Conservation (phyloP, 2,888 invertebrate genomes). For the Drosophila paramelanica region DNA sequence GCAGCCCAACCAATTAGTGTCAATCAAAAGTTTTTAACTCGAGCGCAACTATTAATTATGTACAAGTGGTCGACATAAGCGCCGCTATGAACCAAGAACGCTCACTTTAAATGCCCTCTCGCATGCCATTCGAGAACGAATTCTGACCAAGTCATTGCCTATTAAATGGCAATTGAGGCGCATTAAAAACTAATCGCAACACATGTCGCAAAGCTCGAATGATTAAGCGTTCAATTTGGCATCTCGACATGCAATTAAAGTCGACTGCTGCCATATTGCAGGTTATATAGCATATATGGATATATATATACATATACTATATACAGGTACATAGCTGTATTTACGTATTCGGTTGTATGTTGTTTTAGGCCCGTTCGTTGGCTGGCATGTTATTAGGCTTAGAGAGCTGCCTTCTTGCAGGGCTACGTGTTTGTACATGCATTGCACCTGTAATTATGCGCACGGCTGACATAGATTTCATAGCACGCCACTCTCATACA, state of each 20-base stretch:
- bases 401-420: slow-evolving; percentile 8
- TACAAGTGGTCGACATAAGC: slow-evolving; percentile 8
- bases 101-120: slow-evolving; percentile 18
- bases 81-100: background rate
- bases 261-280: slow-evolving; percentile 7
- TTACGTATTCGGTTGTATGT: background rate
- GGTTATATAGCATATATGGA: background rate
- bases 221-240: slow-evolving; percentile 55
- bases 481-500: slow-evolving; percentile 37
- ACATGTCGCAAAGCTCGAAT: slow-evolving; percentile 40
- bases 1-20: slow-evolving; percentile 50
- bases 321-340: background rate
- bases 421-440: slow-evolving; percentile 61
- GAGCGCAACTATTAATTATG: slow-evolving; percentile 26
- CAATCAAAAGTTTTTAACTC: slow-evolving; percentile 47
- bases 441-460: slow-evolving; percentile 76
- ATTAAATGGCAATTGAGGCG: slow-evolving; percentile 50
- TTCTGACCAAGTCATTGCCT: slow-evolving; percentile 13
- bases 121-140: background rate
- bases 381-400: slow-evolving; percentile 45
- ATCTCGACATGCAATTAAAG: slow-evolving; percentile 61
- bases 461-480: slow-evolving; percentile 67
- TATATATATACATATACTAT: background rate
- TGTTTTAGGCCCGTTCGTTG: slow-evolving; percentile 7
- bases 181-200: slow-evolving; percentile 62